Evolutionary conservation across 2,888 invertebrate genomes (phyloP).

Genomic region (Invenusta paracnida): DNA sequence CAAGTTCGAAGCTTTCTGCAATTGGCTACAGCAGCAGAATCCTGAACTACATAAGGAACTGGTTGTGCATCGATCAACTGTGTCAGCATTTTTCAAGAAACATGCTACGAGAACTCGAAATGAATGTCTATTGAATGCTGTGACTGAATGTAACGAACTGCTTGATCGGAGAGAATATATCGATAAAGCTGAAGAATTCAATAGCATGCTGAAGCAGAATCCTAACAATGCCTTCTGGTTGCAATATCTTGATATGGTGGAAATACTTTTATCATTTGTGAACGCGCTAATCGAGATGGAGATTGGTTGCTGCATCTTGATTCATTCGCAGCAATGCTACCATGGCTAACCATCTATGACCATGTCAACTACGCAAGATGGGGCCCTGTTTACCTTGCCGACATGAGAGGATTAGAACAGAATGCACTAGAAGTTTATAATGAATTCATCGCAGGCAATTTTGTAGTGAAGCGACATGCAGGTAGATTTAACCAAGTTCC

Average conservation of each 20-base stretch:
- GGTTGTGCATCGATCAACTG: not conserved
- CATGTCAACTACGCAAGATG: conserved; percentile 46
- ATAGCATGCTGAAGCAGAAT: not conserved
- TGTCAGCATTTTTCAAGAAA: not conserved
- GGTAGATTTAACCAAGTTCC: not conserved
- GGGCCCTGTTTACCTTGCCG: conserved; percentile 46
- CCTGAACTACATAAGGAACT: not conserved
- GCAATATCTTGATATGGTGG: not conserved
- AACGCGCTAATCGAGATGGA: conserved; percentile 44
- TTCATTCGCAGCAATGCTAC: conserved; percentile 45
- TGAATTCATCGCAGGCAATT: not conserved
- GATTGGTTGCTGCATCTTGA: conserved; percentile 45
- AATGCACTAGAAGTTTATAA: not conserved
- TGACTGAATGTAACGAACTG: not conserved
- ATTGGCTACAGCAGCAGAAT: not conserved
- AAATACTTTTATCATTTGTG: conserved; percentile 43
- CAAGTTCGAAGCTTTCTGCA: not conserved
- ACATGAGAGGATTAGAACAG: conserved; percentile 25
- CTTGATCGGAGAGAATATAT: not conserved
- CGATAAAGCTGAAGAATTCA: not conserved
- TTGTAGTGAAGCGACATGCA: not conserved
- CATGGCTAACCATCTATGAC: conserved; percentile 45
- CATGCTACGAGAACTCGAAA: not conserved
- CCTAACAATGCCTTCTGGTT: not conserved
- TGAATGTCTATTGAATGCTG: not conserved